Base-by-base conservation (phyloP, 2,797 vertebrate species). In the Sebastes steindachneri region DNA sequence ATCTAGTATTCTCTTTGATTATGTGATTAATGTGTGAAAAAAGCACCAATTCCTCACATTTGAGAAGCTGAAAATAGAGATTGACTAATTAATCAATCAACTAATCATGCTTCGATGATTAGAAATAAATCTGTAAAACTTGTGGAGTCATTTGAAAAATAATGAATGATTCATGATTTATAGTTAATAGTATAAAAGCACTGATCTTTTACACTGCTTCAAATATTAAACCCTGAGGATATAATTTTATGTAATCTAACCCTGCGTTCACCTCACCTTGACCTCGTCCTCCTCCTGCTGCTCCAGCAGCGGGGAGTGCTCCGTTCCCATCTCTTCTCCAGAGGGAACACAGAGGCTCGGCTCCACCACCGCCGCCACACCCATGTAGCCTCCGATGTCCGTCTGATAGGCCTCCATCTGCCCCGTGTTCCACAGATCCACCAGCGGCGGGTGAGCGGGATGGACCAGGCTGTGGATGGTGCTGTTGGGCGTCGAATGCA, bases 241-340 rank as follows among this genome's bases (percentile, higher is more conserved):
- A 82, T 80, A 14, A 81, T 82, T 68, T 70, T 77, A 69, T 73
- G 53, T 80, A 60, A 82, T 75, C 53, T 3, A 69, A 31, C 35
- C 55, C 26, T n/a, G 3, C 4, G 3, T 83, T 79, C 60, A 67
- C 77, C 93, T 95, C 87, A 96, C 96, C 95, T 95, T 95, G 85
- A 96, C 68, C 79, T 95, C 94, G 51, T 97, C 97, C 53, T 97
- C 96, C 55, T 97, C 96, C 86, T 98, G 97, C 92, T 97, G 96
- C 91, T 97, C 97, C 91, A 98, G 94, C 31, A 98, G 94, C 10
- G 97, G 97, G 73, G 96, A 97, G 85, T 97, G 97, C 76, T 98
- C 97, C 67, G 95, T 95, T 86, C 88, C 65, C 80, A 96, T 86
- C 89, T 97, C 95, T 73, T 98, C 96, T 86, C 96, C 90, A 5